Base-by-base conservation (phyloP, 2,888 invertebrate species). In the Pseudococcus viburni region DNA sequence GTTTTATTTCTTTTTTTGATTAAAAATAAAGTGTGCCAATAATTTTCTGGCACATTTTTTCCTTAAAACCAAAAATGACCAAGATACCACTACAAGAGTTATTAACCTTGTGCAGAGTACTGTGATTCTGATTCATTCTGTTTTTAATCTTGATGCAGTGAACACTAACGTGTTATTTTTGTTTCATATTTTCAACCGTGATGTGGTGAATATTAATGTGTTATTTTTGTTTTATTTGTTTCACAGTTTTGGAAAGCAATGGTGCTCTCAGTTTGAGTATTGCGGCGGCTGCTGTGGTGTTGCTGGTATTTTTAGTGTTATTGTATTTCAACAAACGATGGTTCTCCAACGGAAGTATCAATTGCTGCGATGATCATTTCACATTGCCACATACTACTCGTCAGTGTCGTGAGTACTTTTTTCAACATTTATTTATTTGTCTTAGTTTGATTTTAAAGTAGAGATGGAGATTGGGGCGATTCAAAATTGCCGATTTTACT, bases 241-340 rank as follows among this genome's bases (percentile, higher is more conserved):
- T 85, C 26, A 26, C 85, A 85, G 85, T 85, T 64, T 85, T 85
- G 59, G 85, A 85, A 85, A 85, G 85, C 26, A 85, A 85, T 59
- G 85, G 85, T 55, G 55, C 85, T 59, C 51, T 85, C 11, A 85
- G 85, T 85, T 19, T 85, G 85, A 55, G 55, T 33, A 85, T 85
- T 5, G 85, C 85, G 22, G 85, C 55, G 39, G 85, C 55, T 11
- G 85, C 55, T n/a, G 64, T 85, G 22, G 64, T 55, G 12, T 85
- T 51, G 33, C n/a, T 85, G 59, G 85, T 85, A 17, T 85, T 85
- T 39, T 26, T 85, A 26, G 19, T 85, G 8, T 85, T 85, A 17
- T 11, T 85, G 26, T 85, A 85, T n/a, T 55, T 64, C 39, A 85
- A 64, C 55, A 85, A 85, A 39, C 8, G 85, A 85, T 39, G 26